These are phyloP conservation scores for Heliornis fulica DNA, from an alignment of 2,113 vertebrate species.

Conservation along the genomic window DNA sequence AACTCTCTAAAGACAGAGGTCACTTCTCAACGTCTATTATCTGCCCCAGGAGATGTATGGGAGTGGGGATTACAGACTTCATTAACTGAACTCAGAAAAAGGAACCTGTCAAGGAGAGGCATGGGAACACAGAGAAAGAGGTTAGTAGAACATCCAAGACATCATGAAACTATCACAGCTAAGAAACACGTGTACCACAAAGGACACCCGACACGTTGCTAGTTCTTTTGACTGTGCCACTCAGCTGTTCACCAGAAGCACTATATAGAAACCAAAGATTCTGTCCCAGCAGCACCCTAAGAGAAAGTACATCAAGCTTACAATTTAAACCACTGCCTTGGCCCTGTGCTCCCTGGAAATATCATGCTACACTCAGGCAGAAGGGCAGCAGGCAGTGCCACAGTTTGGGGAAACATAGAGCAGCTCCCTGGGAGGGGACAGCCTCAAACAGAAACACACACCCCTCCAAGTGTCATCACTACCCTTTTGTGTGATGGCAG, in stretches of 20 bases:
- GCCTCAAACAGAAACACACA: neutral
- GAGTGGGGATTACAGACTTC: neutral
- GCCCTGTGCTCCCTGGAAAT: neutral
- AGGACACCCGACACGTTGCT: neutral
- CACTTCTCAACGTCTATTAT: neutral
- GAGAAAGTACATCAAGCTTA: neutral
- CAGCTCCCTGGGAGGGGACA: neutral
- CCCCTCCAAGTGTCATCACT: neutral
- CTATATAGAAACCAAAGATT: neutral
- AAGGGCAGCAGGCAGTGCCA: neutral
- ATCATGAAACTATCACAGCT: neutral
- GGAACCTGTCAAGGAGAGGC: neutral
- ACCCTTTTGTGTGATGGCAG: neutral
- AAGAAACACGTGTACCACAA: neutral
- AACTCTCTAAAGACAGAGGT: neutral
- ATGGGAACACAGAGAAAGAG: fast-evolving
- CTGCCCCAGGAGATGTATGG: fast-evolving
- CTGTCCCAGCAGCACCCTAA: neutral
- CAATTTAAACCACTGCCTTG: neutral
- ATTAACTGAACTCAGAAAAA: neutral
- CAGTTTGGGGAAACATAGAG: neutral
- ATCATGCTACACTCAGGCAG: neutral
- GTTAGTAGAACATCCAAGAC: neutral
- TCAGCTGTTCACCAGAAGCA: neutral
- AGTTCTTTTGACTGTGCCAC: neutral